A percentile compares a stretch with the other conserved stretches of the same genome.
Conservation (phyloP, 1,140 invertebrate species). For the Elymnias hypermnestra region DNA sequence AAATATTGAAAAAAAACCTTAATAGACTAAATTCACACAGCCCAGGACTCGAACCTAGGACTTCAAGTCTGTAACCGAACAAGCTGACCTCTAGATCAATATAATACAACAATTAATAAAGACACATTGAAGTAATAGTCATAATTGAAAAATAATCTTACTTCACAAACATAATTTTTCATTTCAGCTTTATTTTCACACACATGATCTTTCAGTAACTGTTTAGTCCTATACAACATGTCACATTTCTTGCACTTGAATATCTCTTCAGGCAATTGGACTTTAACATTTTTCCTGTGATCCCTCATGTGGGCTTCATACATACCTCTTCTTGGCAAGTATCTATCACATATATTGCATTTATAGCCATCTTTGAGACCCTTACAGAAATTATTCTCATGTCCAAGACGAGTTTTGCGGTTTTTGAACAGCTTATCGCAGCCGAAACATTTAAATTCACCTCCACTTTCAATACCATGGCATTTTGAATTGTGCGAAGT, state of each 20-base stretch:
- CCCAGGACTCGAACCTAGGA: no score
- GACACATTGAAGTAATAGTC: no score
- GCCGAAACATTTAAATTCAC: slow-evolving; percentile 53
- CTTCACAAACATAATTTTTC: slow-evolving; percentile 61
- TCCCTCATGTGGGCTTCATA: slow-evolving; percentile 50
- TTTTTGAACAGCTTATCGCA: slow-evolving; percentile 53
- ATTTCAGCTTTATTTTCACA: slow-evolving; percentile 30
- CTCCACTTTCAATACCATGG: slow-evolving; percentile 48
- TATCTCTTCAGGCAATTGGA: slow-evolving; percentile 39
- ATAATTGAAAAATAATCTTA: slow-evolving; percentile 22
- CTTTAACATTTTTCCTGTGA: slow-evolving; percentile 36
- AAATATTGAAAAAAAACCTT: no score
- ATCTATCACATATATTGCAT: slow-evolving; percentile 42
- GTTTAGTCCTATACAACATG: slow-evolving; percentile 38
- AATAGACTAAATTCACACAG: no score
- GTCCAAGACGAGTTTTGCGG: slow-evolving; percentile 37
- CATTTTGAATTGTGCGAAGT: slow-evolving; percentile 35
- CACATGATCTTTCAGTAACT: slow-evolving; percentile 37
- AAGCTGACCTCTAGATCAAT: no score
- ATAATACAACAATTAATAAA: no score
- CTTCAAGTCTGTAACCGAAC: no score
- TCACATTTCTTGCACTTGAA: slow-evolving; percentile 54
- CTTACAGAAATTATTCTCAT: slow-evolving; percentile 56
- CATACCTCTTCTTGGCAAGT: slow-evolving; percentile 39
- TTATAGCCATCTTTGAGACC: slow-evolving; percentile 55